Base-by-base conservation (phyloP, 1,140 invertebrate genomes). In the Drosophila sproati region DNA sequence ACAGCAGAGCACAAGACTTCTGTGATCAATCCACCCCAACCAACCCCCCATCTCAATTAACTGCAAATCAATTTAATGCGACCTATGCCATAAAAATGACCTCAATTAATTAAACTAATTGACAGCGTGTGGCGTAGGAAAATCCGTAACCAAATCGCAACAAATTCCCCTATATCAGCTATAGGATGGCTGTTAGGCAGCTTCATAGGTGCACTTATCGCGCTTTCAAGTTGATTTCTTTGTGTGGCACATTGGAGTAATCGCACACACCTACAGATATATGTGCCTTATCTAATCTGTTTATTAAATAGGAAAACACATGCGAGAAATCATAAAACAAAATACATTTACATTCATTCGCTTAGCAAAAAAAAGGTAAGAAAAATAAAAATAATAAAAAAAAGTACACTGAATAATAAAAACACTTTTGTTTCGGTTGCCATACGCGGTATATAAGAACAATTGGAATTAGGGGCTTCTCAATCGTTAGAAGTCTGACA, bases 51-150 rank as follows among this genome's bases (percentile, higher is more conserved):
- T 43, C 35, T n/a, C 3, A 48, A 50, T 62, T 51, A 75, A 67
- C 70, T 54, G 57, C 73, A 73, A 83, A 88, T 87, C 80, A 89
- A 88, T 88, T 83, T 75, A 66, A 29, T 73, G 31, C 77, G 72
- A 82, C 57, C 82, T 78, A 76, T 79, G 72, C 63, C 50, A 68
- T 64, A 66, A 87, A 82, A 79, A 87, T 64, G 79, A 80, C 77
- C 83, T 72, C 85, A 83, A 80, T 88, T 89, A 88, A 88, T 88
- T 78, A 54, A 70, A 59, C 83, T 88, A 89, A 88, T 89, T 88
- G 83, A 60, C 62, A 52, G 78, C 62, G 69, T 63, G 70, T 88
- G 79, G 69, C 69, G 48, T 48, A 35, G 39, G 50, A 57, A 66
- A 43, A 43, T 8, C 41, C 51, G 7, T 31, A 51, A 34, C 50